A percentile compares a stretch with the other conserved stretches of the same genome.
Conservation (phyloP, 2,888 invertebrate species). For the Lasioglossum oenotherae region DNA sequence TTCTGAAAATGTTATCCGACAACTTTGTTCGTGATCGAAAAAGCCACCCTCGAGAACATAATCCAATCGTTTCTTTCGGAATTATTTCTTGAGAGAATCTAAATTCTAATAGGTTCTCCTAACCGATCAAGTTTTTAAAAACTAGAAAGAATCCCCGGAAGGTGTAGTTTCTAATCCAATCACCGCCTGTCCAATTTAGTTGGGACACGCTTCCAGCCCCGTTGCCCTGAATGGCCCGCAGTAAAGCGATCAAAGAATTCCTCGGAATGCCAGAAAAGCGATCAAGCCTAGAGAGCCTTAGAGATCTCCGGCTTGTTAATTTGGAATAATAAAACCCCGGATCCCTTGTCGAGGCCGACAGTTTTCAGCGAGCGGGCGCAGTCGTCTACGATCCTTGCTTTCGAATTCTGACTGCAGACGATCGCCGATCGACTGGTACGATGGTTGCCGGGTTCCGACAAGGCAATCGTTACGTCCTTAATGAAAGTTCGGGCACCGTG, state of each 20-base stretch:
- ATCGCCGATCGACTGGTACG: not conserved
- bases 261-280: not conserved
- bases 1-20: not conserved
- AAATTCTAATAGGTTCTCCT: too few relatives aligned
- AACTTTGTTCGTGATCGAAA: not conserved
- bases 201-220: not conserved
- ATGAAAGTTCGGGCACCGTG: conserved; percentile 9
- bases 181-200: not conserved
- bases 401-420: conserved; percentile 1
- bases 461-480: conserved; percentile 18
- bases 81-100: not conserved
- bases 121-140: not conserved
- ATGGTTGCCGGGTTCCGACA: not conserved
- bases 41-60: not conserved
- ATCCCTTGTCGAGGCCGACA: not conserved
- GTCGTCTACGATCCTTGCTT: not conserved
- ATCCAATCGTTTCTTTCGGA: not conserved
- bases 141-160: not conserved
- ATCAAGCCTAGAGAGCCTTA: not conserved
- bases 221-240: not conserved
- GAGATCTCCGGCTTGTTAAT: not conserved
- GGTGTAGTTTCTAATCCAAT: not conserved
- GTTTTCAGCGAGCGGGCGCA: not conserved
- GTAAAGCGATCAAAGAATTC: not conserved
- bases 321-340: not conserved